Base-by-base conservation (phyloP, 2,888 invertebrate genomes). In the Scaptodrosophila latifasciaeformis region DNA sequence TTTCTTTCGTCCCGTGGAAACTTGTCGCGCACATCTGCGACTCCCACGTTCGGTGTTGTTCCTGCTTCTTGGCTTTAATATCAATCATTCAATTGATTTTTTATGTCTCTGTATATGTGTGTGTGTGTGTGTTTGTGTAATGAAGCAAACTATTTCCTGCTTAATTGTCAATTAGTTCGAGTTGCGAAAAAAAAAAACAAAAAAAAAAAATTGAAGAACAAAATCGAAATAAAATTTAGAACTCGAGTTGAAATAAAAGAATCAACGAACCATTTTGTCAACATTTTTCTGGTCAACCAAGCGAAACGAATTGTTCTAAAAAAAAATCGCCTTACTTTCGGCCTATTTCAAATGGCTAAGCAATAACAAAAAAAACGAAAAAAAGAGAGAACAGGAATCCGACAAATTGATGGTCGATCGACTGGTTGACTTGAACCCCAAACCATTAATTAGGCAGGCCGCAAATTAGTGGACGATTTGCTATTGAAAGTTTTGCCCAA, bases 81-180 rank as follows among this genome's bases (percentile, higher is more conserved):
- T 74, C 77, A 77, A 77, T 74, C 74, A 70, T 68, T 64, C 57
- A 65, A 68, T 70, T 74, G 68, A 56, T 59, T 13, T 35, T 0
- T 7, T 13, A 46, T 45, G 30, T 40, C 30, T 12, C 35, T 43
- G 19, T 31, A 27, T n/a, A 1, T 24, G 4, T n/a, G 13, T 29
- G 7, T 61, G 64, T 62, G 30, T 27, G 17, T 27, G 43, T 51
- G 49, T 57, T 37, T 42, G 57, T 45, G 45, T 45, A 24, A 24
- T 58, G 50, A 45, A 51, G 51, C 42, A 72, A 24, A 76, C 71
- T 72, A 70, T 68, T 72, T 77, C 68, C 72, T 62, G 74, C 68
- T 77, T 77, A 76, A 72, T 72, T 72, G 77, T 64, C 77, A 72
- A 72, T 72, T 72, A 77, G 74, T 70, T 68, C 68, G n/a, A 21